Evolutionary conservation across 2,113 vertebrate species (phyloP).

Genomic region (Grammatotria lemairii): DNA sequence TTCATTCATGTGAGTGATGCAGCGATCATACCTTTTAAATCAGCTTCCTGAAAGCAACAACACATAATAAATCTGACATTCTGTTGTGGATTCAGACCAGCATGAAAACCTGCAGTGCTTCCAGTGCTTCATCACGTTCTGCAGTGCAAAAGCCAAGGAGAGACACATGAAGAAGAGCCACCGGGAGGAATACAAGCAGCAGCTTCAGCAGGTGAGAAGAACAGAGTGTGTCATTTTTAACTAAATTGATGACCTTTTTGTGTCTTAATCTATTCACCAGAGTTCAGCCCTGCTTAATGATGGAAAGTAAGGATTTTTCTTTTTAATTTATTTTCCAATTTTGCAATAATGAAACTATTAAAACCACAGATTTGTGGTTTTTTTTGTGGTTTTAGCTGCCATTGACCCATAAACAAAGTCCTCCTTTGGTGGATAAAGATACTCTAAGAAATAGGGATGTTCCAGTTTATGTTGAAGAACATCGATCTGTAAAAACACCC

Average conservation of each 20-base stretch:
- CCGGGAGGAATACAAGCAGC: conserved; percentile 76
- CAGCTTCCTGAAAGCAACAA: rapidly evolving
- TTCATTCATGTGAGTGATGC: conserved; percentile 64
- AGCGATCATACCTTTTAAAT: rapidly evolving
- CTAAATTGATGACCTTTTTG: background rate
- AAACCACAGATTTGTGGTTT: rapidly evolving
- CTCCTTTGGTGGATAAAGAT: rapidly evolving
- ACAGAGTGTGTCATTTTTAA: rapidly evolving
- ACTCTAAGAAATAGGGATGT: background rate
- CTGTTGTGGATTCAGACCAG: conserved; percentile 58
- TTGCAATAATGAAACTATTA: background rate
- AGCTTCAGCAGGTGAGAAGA: conserved; percentile 70
- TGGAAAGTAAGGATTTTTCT: rapidly evolving
- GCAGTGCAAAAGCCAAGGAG: conserved; percentile 78
- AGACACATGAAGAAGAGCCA: conserved; percentile 79
- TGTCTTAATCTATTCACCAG: background rate
- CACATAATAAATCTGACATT: background rate
- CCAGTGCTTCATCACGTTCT: conserved; percentile 80
- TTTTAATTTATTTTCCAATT: background rate
- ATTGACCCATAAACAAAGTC: background rate
- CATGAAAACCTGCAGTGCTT: conserved; percentile 79
- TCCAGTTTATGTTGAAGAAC: background rate
- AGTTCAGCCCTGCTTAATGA: background rate
- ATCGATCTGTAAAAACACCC: background rate
- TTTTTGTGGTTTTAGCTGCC: background rate